Evolutionary conservation across 2,113 vertebrate genomes (phyloP), one percentile per base, ranked within the genome.

Genomic region (Eupsittula cactorum): DNA sequence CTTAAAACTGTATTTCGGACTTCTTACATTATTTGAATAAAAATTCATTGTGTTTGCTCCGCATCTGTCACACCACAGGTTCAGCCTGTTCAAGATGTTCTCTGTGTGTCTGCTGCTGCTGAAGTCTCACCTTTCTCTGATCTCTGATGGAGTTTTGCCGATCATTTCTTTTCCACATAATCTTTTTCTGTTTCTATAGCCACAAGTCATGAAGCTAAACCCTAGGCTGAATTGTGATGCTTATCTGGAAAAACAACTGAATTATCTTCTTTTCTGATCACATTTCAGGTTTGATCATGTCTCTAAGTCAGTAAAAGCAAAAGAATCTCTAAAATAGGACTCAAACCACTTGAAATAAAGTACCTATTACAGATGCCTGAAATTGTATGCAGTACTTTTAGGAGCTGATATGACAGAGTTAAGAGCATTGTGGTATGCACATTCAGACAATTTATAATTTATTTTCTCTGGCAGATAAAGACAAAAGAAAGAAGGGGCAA

Each of bases 51-150:
- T 33, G 37, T 41, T 80, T 65, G 42, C 88, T 69, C 33, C 41
- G 4, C 11, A 13, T 41, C 27, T 86, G n/a, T 42, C 17, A 84
- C 0, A 0, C 2, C 37, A 46, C 11, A 27, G 8, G 3, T 82
- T 84, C 21, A 67, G 63, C 81, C 55, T 59, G 7, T 37, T 67
- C n/a, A 78, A 64, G 10, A 41, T 41, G 13, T 29, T 57, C 33
- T 74, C 25, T 53, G 4, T 29, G 15, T 28, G 10, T 35, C 35
- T 80, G 9, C 13, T 16, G 23, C 6, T 70, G 12, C 35, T 31
- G n/a, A 87, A 93, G 24, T 16, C 33, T 57, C 35, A 41, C 8
- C 4, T 90, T 91, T 87, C n/a, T 41, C n/a, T 92, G 24, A 35
- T 59, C 37, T 41, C 31, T 92, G 24, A 39, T 59, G 20, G 16